phyloP scores from a whole-genome alignment of 2,888 invertebrate species.

The Dolomedes plantarius region DNA sequence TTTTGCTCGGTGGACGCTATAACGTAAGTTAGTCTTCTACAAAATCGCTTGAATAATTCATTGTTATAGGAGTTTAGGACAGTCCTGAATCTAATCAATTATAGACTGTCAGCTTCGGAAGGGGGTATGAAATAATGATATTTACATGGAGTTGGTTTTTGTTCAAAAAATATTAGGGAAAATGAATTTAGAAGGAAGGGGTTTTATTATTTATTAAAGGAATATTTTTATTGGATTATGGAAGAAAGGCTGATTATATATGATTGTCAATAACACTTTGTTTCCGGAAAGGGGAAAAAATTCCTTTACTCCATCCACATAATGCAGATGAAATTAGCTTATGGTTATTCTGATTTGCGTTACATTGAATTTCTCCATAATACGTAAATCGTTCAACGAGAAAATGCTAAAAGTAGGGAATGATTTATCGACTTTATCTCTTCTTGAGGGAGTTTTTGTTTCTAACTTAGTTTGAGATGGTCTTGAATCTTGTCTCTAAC shows the following conservation, averaged over 20 bases:
- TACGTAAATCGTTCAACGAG: too few relatives aligned
- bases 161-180: constrained; percentile 15
- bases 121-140: constrained; percentile 56
- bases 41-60: constrained; percentile 54
- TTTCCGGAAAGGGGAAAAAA: not conserved
- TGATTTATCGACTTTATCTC: too few relatives aligned
- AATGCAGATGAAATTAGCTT: not conserved
- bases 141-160: constrained; percentile 43
- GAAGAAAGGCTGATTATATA: not conserved
- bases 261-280: not conserved
- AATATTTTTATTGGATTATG: constrained; percentile 14
- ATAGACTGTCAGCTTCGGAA: constrained; percentile 51
- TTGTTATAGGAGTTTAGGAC: constrained; percentile 57
- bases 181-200: not conserved
- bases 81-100: constrained; percentile 48
- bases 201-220: constrained; percentile 10
- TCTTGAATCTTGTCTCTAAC: too few relatives aligned
- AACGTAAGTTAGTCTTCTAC: constrained; percentile 48
- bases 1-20: constrained; percentile 24
- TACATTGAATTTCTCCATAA: too few relatives aligned
- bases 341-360: too few relatives aligned
- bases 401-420: too few relatives aligned
- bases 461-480: too few relatives aligned
- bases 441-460: too few relatives aligned
- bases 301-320: not conserved